phyloP scores from a whole-genome alignment of 2,113 vertebrate genomes.

The Melanostigma gelatinosum region DNA sequence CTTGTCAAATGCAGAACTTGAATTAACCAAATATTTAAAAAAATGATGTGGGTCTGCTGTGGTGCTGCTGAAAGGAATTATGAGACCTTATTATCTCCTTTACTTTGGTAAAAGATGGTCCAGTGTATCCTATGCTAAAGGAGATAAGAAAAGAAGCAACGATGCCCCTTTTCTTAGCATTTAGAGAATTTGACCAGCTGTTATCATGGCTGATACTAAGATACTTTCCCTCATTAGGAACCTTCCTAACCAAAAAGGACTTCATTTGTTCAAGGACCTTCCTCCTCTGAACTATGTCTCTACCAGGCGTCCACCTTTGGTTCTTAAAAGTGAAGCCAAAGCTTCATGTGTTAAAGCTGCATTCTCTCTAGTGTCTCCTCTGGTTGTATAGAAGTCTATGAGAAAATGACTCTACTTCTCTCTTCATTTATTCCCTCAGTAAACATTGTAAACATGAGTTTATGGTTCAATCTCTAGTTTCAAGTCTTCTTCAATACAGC shows the following conservation, averaged over 20 bases:
- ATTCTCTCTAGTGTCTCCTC: not conserved
- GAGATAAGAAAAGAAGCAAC: not conserved
- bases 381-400: not conserved
- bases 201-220: not conserved
- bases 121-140: not conserved
- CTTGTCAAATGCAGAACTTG: not conserved
- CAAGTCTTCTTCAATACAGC: no score
- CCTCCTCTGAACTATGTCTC: not conserved
- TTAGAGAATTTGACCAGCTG: not conserved
- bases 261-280: not conserved
- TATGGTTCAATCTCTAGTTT: no score
- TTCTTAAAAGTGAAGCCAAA: not conserved
- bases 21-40: not conserved
- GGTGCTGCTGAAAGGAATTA: no score
- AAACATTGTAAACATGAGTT: no score
- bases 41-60: no score
- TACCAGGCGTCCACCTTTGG: not conserved
- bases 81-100: no score
- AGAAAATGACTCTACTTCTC: no score
- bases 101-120: not conserved
- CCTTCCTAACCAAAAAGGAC: not conserved
- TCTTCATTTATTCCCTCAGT: not conserved
- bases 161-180: not conserved
- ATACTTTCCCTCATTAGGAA: not conserved
- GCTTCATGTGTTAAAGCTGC: not conserved